phyloP scores from a whole-genome alignment of 2,113 vertebrate genomes.

The Gnathonemus longibarbis region DNA sequence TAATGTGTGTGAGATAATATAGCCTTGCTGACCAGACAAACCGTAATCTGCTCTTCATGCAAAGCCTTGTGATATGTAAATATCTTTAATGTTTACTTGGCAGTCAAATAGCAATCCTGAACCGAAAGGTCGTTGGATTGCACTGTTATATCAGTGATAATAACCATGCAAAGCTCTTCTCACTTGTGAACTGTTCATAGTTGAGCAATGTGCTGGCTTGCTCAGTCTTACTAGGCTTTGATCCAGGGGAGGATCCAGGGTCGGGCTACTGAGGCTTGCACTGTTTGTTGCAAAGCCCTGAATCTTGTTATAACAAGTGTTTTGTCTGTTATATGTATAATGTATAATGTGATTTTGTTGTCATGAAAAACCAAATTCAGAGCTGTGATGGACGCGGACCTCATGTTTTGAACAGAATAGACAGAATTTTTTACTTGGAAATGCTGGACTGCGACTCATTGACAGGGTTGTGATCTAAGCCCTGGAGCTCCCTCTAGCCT shows the following conservation, averaged over 20 bases:
- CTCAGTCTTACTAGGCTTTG: background rate
- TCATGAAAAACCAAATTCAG: background rate
- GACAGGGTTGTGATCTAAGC: background rate
- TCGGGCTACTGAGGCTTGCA: background rate
- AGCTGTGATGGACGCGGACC: background rate
- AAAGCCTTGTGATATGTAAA: conserved; percentile 9
- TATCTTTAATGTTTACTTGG: conserved; percentile 7
- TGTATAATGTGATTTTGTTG: background rate
- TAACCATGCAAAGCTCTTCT: background rate
- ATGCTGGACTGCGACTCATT: background rate
- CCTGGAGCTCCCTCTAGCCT: background rate
- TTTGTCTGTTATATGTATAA: background rate
- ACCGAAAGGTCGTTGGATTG: conserved; percentile 13
- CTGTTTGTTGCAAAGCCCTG: background rate
- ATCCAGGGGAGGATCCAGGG: background rate
- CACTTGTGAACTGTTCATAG: background rate
- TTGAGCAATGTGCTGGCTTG: background rate
- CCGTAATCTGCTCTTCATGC: background rate
- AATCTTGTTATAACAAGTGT: background rate
- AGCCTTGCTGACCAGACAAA: background rate
- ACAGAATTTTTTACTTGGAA: background rate
- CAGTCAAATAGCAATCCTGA: conserved; percentile 10
- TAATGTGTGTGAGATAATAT: background rate
- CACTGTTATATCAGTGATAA: conserved; percentile 6
- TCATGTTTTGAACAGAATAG: background rate